Evolutionary conservation across 1,140 invertebrate genomes (phyloP), one percentile per base, ranked within the genome.

Genomic region (Delia radicum): DNA sequence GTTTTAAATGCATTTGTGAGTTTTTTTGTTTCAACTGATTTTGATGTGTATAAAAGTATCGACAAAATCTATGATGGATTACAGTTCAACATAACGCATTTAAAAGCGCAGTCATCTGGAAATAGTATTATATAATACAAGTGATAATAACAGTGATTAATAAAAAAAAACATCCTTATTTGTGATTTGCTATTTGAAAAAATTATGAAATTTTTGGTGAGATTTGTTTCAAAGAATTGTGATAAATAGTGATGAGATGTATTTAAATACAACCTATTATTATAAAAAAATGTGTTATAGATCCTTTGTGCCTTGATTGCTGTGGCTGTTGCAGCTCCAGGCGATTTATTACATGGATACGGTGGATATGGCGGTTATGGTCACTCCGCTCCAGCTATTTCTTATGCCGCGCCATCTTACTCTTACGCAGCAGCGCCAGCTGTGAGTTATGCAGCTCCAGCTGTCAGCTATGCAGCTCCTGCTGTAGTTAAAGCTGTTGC

Each of bases 301-400:
- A 80, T 85, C 27, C 27, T 75, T 42, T 78, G 77, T 67, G 77
- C 79, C 72, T 77, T 81, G 76, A 69, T 85, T 77, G 83, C 81
- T 28, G 81, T 73, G 21, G 81, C 77, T 6, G 78, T 74, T 31
- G 83, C 83, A 21, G 80, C 80, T 46, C 80, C 80, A 42, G 80
- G 80, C n/a, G 13, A 77, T 27, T 67, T 69, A 71, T n/a, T n/a
- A n/a, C n/a, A n/a, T n/a, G n/a, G n/a, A n/a, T 80, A 42, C 67
- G 55, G 71, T 33, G 75, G 55, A 18, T 76, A 71, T 12, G 48
- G 48, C 33, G 74, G 65, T 31, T 48, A 55, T 42, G 75, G 75
- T 7, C 75, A 75, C 63, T 72, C 42, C 12, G 15, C 7, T 55
- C 12, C 13, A 29, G n/a, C 21, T 28, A 18, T 37, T 75, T 24